Evolutionary conservation across 92 coral and sea anemone genomes (phyloP).

Genomic region (Zoanthus sociatus): DNA sequence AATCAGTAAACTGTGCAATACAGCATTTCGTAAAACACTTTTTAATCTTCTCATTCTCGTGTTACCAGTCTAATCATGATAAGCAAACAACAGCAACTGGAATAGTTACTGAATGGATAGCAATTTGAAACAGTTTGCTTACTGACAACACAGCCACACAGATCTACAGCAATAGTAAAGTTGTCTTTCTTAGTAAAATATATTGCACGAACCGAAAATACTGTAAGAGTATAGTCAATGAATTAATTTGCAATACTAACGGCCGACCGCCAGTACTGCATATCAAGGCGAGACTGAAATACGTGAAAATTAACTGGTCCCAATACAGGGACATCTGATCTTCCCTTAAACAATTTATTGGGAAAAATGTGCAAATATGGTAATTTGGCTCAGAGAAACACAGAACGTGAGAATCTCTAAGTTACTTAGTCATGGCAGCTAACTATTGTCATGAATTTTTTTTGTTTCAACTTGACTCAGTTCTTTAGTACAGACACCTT

Average conservation of each 20-base stretch:
- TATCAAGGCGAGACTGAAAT: neutral
- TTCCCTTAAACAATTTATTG: neutral
- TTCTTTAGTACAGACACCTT: neutral
- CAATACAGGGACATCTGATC: neutral
- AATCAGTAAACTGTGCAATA: neutral
- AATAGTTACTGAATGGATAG: neutral
- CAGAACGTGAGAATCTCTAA: neutral
- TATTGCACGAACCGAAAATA: conserved; percentile 9
- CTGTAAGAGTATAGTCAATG: conserved; percentile 14
- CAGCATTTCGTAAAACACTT: neutral
- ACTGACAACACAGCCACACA: neutral
- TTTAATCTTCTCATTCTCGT: neutral
- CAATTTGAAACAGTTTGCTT: neutral
- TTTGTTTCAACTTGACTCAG: too few species aligned
- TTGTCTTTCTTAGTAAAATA: neutral
- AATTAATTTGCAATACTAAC: conserved; percentile 33
- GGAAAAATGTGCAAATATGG: neutral
- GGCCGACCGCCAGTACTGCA: conserved; percentile 8
- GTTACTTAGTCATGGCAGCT: neutral
- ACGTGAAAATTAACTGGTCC: conserved; percentile 16
- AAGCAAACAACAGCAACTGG: neutral
- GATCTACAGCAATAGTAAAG: neutral
- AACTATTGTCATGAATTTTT: neutral
- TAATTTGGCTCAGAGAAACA: neutral
- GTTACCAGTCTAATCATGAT: neutral